Evolutionary conservation across 2,888 invertebrate species (phyloP).

Genomic region (Diadegma fenestrale): DNA sequence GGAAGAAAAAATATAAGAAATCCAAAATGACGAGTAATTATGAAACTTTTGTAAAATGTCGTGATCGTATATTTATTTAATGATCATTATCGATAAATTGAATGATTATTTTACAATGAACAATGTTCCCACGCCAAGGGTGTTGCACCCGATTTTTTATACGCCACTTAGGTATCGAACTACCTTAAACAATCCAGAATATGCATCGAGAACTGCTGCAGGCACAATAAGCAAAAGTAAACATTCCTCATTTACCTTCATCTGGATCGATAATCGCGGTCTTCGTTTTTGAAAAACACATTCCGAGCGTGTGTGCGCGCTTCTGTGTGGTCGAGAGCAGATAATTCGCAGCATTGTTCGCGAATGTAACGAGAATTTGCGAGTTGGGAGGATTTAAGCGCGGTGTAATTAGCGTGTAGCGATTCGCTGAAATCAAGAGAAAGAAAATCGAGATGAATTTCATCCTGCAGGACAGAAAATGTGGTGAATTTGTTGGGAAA

Average conservation of each 20-base stretch:
- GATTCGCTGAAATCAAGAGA: constrained; percentile 6
- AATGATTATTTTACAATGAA: no score
- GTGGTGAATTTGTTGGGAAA: neutral
- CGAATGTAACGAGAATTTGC: constrained; percentile 51
- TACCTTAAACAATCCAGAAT: no score
- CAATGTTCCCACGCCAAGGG: no score
- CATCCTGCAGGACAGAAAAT: neutral
- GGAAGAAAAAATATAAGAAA: no score
- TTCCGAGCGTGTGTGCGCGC: constrained; percentile 25
- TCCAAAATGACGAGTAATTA: no score
- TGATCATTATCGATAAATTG: no score
- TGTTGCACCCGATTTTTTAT: no score
- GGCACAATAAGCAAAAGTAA: neutral
- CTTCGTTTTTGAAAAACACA: constrained; percentile 56
- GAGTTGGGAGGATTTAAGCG: constrained; percentile 54
- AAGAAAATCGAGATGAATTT: neutral
- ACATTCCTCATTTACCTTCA: neutral
- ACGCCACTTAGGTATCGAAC: no score
- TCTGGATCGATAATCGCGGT: constrained; percentile 45
- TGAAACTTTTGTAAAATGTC: no score
- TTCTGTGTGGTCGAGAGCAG: constrained; percentile 17
- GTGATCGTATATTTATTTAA: no score
- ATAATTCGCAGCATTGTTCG: constrained; percentile 26
- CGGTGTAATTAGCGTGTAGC: constrained; percentile 55
- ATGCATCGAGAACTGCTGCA: neutral